Conservation (phyloP, 2,888 invertebrate species). For the Callimorpha dominula region DNA sequence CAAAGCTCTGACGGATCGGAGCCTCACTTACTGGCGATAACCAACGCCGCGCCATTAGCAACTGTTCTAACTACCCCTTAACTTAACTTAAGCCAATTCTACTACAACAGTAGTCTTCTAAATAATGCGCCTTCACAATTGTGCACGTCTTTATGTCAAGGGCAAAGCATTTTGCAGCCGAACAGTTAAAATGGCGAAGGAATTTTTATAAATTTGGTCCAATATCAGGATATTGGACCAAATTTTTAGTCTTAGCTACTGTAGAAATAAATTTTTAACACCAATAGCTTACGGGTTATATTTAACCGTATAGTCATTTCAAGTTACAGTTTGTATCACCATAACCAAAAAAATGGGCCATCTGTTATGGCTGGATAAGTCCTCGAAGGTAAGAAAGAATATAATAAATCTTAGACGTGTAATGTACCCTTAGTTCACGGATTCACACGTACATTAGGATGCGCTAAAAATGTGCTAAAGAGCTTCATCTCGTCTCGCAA, state of each 20-base stretch:
- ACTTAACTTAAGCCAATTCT: too few species aligned
- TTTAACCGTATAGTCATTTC: background rate
- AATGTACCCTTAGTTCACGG: constrained; percentile 29
- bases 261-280: background rate
- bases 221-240: background rate
- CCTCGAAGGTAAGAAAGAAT: constrained; percentile 30
- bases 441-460: constrained; percentile 45
- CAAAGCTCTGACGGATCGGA: too few species aligned
- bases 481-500: constrained; percentile 61
- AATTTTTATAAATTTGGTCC: background rate
- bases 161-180: background rate
- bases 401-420: constrained; percentile 42
- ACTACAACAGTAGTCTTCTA: too few species aligned
- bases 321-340: background rate
- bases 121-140: too few species aligned
- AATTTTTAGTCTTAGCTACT: background rate
- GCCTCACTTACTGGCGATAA: too few species aligned
- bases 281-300: too few species aligned
- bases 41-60: too few species aligned
- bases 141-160: too few species aligned
- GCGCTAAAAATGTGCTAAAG: constrained; percentile 61
- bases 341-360: background rate
- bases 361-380: background rate
- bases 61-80: too few species aligned
- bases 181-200: background rate